Evolutionary conservation across 37 sponge, comb jelly and placozoan genomes (phyloP).

Genomic region (Aplysina aerophoba): DNA sequence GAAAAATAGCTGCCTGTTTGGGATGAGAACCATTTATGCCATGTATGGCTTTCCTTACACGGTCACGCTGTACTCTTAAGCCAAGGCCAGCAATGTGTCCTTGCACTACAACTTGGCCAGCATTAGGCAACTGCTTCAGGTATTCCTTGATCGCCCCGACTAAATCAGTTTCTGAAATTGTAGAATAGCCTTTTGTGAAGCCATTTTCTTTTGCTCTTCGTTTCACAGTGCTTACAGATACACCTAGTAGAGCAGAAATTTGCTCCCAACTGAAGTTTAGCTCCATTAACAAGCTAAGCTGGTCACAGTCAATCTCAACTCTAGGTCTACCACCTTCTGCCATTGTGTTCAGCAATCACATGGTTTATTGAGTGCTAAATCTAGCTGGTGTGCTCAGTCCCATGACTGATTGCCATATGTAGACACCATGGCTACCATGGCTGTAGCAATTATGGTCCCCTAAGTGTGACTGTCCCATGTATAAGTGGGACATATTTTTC

Average conservation of each 20-base stretch:
- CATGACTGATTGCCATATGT: too few species aligned
- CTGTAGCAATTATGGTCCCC: too few species aligned
- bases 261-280: too few species aligned
- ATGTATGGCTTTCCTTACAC: background rate
- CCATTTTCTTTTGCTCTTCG: conserved; percentile 16
- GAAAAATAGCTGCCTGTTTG: background rate
- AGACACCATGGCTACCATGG: too few species aligned
- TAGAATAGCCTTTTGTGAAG: background rate
- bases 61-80: background rate
- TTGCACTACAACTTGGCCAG: background rate
- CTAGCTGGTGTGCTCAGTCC: too few species aligned
- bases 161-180: background rate
- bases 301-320: too few species aligned
- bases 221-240: conserved; percentile 39
- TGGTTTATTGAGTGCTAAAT: too few species aligned
- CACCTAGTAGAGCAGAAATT: conserved; percentile 22
- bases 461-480: too few species aligned
- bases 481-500: too few species aligned
- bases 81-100: conserved; percentile 3
- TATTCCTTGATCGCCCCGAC: background rate
- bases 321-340: too few species aligned
- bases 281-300: too few species aligned
- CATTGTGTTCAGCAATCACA: too few species aligned
- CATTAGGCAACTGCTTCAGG: background rate
- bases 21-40: background rate